Conservation (phyloP, 2,113 vertebrate genomes). For the Anser brachyrhynchus region DNA sequence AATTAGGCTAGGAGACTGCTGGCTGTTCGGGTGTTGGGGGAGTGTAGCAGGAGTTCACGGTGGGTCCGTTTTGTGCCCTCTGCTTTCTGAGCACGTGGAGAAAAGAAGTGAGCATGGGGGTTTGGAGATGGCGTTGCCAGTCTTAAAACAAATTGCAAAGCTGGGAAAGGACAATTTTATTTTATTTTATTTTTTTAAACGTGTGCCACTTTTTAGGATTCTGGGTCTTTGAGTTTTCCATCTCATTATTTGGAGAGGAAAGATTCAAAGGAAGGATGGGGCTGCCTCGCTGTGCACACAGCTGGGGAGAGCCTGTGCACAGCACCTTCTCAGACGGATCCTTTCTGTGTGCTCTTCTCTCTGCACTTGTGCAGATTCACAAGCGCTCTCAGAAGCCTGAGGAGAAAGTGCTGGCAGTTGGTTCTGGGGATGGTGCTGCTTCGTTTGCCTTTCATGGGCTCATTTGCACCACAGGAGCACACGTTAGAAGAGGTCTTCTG, state of each 20-base stretch:
- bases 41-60: not conserved
- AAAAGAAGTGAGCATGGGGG: not conserved
- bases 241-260: not conserved
- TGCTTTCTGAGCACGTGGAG: not conserved
- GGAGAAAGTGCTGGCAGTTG: not conserved
- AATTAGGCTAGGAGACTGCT: conserved; percentile 42
- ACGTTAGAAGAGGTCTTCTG: not conserved
- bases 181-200: not conserved
- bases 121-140: not conserved
- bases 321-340: not conserved
- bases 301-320: not conserved
- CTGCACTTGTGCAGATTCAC: not conserved
- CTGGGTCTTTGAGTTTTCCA: not conserved
- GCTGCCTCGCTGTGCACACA: not conserved
- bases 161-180: not conserved
- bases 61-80: not conserved
- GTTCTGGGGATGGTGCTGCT: not conserved
- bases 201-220: not conserved
- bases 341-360: not conserved
- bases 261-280: not conserved
- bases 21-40: conserved; percentile 20
- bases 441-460: not conserved
- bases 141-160: not conserved
- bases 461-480: not conserved
- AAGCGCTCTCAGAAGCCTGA: not conserved